A percentile compares a stretch with the other conserved stretches of the same genome.
Conservation (phyloP, 2,797 vertebrate genomes). For the Cichlasoma orientale region DNA sequence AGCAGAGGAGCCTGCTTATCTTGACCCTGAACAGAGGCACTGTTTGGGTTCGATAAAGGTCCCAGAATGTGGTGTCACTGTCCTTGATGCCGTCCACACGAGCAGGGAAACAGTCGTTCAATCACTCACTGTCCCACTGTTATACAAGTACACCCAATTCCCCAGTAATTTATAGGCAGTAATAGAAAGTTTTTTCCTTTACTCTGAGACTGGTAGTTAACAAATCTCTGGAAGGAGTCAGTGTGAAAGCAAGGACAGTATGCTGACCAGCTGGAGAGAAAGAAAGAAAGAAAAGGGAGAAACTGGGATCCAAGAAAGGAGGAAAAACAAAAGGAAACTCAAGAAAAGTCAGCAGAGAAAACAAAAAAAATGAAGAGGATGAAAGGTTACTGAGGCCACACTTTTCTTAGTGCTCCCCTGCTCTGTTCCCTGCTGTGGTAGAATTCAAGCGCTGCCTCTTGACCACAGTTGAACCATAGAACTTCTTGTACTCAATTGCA, state of each 20-base stretch:
- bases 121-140: not conserved
- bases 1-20: not conserved
- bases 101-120: not conserved
- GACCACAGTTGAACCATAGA: constrained; percentile 44
- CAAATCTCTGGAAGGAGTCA: constrained; percentile 23
- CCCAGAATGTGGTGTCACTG: constrained; percentile 20
- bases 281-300: not conserved
- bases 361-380: not conserved
- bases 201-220: constrained; percentile 6
- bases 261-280: constrained; percentile 16
- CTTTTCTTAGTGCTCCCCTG: not conserved
- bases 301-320: not conserved
- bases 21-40: constrained; percentile 11
- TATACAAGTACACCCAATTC: not conserved
- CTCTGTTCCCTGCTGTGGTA: constrained; percentile 32
- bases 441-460: constrained; percentile 33
- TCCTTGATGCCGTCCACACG: constrained; percentile 14
- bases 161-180: not conserved
- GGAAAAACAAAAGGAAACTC: not conserved
- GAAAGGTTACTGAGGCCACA: constrained; percentile 38
- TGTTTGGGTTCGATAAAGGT: constrained; percentile 39
- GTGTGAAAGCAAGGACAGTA: not conserved
- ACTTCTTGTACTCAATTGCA: constrained; percentile 38
- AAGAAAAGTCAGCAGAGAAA: not conserved
- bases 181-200: not conserved